Base-by-base conservation (phyloP, 1,140 invertebrate genomes). In the Whitmania pigra region DNA sequence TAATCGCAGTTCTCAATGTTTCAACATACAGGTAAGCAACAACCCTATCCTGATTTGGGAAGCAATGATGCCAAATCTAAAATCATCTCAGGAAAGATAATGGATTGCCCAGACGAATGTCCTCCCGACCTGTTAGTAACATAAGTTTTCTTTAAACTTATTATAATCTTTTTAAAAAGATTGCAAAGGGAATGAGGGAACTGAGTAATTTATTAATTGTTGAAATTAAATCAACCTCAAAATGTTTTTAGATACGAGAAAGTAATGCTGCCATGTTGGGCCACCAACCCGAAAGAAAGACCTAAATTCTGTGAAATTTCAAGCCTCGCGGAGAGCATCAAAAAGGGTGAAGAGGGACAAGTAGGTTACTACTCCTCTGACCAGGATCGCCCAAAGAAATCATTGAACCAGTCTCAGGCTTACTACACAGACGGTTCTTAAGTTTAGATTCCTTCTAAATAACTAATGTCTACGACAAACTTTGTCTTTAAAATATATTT, bases 61-160 rank as follows among this genome's bases (percentile, higher is more conserved):
- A 70, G 69, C 69, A 49, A 53, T 25, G 69, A 70, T 49, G 69
- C 69, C 31, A 70, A 53, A 49, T 20, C 20, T 9, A 25, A 27
- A 25, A 70, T 70, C 69, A 70, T 70, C 43, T 27, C 31, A 6
- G 69, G 69, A 20, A n/a, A 53, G 18, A 70, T 53, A 53, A 36
- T 53, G 22, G 49, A 36, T 13, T 18, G 53, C 20, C 69, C 69
- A 9, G 69, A 70, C 43, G 69, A 70, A 7, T 70, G 69, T n/a
- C 43, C 69, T 11, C 36, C n/a, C 15, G 53, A 53, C n/a, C 7
- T 70, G 69, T 70, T 17, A 70, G 53, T 49, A 17, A 36, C 31
- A 36, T 36, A 36, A 36, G 31, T 36, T 36, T 36, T 36, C 54
- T 57, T 36, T 36, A 36, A 36, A 6, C 31, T 36, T 36, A 36